Conservation (phyloP, 2,113 vertebrate species). For the Cyprinodon brontotheroides region DNA sequence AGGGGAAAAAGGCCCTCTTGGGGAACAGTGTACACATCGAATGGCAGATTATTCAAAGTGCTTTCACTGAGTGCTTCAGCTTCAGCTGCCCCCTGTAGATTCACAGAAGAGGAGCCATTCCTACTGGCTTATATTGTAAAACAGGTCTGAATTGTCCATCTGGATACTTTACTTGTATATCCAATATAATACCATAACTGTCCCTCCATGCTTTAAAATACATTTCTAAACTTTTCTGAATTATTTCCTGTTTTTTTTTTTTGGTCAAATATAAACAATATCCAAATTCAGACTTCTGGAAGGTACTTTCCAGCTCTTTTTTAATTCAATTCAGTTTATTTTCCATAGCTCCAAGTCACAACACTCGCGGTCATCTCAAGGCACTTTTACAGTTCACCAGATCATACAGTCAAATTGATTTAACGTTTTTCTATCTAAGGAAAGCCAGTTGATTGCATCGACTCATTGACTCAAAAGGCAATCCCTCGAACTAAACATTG, state of each 20-base stretch:
- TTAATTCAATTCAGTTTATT: too few relatives aligned
- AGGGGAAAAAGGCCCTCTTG: conserved; percentile 7
- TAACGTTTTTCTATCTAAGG: too few relatives aligned
- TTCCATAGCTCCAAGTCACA: too few relatives aligned
- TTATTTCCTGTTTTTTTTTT: not conserved
- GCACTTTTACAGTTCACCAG: too few relatives aligned
- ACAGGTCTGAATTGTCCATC: not conserved
- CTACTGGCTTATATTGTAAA: conserved; percentile 3
- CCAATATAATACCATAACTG: not conserved
- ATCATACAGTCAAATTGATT: too few relatives aligned
- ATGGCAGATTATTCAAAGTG: conserved; percentile 10
- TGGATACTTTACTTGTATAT: not conserved
- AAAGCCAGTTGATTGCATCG: too few relatives aligned
- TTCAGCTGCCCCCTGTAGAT: conserved; percentile 12
- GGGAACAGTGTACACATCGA: conserved; percentile 10
- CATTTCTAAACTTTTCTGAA: conserved; percentile 4
- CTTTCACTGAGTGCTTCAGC: conserved; percentile 6
- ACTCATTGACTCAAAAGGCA: too few relatives aligned
- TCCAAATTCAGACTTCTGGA: not conserved
- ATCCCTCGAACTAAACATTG: too few relatives aligned
- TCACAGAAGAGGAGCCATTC: not conserved
- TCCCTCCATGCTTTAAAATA: not conserved
- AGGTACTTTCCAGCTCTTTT: too few relatives aligned
- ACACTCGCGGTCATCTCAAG: too few relatives aligned
- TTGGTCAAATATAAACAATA: not conserved